Base-by-base conservation (phyloP, 23 tunicate species). In the Diplosoma virens region DNA sequence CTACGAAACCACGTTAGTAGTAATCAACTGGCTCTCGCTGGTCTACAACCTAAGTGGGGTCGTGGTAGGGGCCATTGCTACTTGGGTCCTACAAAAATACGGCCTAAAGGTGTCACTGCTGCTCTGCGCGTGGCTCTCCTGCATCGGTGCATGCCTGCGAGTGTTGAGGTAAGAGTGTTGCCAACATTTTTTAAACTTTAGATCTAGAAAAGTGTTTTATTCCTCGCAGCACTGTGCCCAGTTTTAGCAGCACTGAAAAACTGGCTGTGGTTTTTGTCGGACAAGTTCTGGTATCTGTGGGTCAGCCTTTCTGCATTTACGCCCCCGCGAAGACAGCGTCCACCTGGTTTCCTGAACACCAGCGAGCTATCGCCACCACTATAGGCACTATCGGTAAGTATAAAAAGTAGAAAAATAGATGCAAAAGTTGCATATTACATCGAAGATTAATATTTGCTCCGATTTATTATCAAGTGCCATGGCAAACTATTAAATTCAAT, bases 221-320 rank as follows among this genome's bases (percentile, higher is more conserved):
- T n/a, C n/a, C n/a, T n/a, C n/a, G n/a, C n/a, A 89, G 97, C 52
- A 58, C 74, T 3, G 47, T 73, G 22, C 86, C 73, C n/a, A 27
- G 55, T 11, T 21, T 90, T 2, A 33, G 82, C 1, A 30, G 61
- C 46, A 35, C 37, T 0, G 82, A 41, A 5, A 60, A 61, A 33
- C 61, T 90, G 11, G 90, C 58, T 14, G 35, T 84, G 2, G 37
- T 90, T 29, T 90, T 90, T 33, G 63, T 79, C 29, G 97, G 97
- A 14, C 97, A 90, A 41, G 17, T 66, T 21, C 25, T 90, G 14
- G 68, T 46, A 2, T 90, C 86, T 36, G 9, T 90, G 14, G 89
- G 83, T 27, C 97, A 90, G 53, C 97, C 97, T 29, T 84, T 90
- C 46, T 58, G 78, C 32, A 90, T 81, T 71, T 90, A 90, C 55